phyloP scores from a whole-genome alignment of 2,797 vertebrate genomes.

The Chelonia mydas region DNA sequence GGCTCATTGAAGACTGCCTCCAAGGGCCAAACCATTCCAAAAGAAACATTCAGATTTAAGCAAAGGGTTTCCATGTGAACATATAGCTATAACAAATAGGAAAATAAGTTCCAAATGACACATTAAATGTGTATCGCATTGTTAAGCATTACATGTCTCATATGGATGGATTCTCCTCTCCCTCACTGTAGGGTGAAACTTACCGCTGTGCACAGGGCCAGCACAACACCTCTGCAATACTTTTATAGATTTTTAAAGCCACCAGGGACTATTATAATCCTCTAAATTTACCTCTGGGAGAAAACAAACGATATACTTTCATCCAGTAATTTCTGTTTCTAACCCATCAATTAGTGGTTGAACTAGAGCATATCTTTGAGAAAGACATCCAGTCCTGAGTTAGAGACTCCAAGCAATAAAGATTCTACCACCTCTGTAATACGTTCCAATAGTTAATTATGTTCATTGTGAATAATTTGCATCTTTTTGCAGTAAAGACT shows the following conservation, averaged over 20 bases:
- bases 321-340: slow-evolving; percentile 5
- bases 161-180: slow-evolving; percentile 18
- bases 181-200: background rate
- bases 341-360: slow-evolving; percentile 35
- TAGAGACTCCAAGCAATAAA: background rate
- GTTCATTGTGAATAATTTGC: background rate
- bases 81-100: background rate
- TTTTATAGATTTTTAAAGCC: background rate
- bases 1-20: slow-evolving; percentile 8
- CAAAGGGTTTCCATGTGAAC: slow-evolving; percentile 19
- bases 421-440: background rate
- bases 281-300: background rate
- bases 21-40: slow-evolving; percentile 24
- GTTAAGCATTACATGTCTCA: slow-evolving; percentile 8
- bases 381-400: background rate
- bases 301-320: background rate
- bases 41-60: slow-evolving; percentile 37
- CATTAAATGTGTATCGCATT: background rate
- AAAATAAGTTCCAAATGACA: background rate
- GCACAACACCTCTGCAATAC: background rate
- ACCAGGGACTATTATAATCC: background rate
- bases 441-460: background rate
- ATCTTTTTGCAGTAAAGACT: background rate
- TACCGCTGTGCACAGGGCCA: background rate
- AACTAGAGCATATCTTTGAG: background rate